Conservation (phyloP, 2,797 vertebrate species). For the Schizopygopsis pylzovi region DNA sequence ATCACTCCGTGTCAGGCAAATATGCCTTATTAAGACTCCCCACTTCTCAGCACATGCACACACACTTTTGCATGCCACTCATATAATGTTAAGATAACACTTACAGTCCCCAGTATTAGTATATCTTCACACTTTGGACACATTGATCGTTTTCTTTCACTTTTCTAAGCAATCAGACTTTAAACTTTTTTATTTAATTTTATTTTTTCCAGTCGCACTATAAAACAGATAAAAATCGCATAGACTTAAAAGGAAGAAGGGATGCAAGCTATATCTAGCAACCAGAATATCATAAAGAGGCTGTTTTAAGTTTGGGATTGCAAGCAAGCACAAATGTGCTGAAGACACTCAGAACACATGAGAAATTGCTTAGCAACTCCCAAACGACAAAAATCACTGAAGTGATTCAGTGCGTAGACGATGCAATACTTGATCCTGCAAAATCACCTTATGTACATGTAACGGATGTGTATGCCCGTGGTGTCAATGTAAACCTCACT, state of each 20-base stretch:
- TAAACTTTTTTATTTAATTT: background rate
- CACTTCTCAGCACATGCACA: constrained; percentile 77
- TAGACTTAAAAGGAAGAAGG: background rate
- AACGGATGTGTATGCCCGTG: too few species aligned
- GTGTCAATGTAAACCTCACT: too few species aligned
- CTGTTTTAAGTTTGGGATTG: background rate
- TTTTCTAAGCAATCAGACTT: background rate
- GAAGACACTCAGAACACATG: background rate
- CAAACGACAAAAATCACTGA: background rate
- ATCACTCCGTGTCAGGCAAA: constrained; percentile 83
- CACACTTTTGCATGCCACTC: constrained; percentile 77
- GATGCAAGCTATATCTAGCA: background rate
- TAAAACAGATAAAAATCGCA: background rate
- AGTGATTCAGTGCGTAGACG: background rate
- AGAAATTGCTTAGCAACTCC: background rate
- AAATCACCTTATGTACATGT: background rate
- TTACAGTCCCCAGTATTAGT: background rate
- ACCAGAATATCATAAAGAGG: background rate
- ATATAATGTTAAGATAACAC: constrained; percentile 58
- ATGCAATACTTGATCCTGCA: background rate
- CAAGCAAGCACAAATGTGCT: background rate
- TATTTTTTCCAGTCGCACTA: background rate
- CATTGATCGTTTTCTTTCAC: background rate
- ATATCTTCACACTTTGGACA: constrained; percentile 13
- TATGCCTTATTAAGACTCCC: constrained; percentile 80